Evolutionary conservation across 2,113 vertebrate species (phyloP).

Genomic region (Oryctolagus cuniculus): mOryCun1.1 NC_091438.1:63354001-63354500

Average conservation of each 20-base stretch:
- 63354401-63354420: too few species aligned
- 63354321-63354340: too few species aligned
- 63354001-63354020: background rate
- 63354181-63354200: background rate
- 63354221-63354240: background rate
- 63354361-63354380: too few species aligned
- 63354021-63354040: background rate
- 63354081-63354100: background rate
- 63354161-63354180: background rate
- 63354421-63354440: too few species aligned
- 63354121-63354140: background rate
- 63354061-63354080: background rate
- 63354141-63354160: conserved; percentile 25
- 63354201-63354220: background rate
- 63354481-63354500: too few species aligned
- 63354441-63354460: too few species aligned
- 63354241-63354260: background rate
- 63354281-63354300: background rate
- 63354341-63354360: too few species aligned
- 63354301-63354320: too few species aligned
- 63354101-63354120: background rate
- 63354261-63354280: background rate
- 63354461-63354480: too few species aligned
- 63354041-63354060: background rate
- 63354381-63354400: too few species aligned